These are phyloP conservation scores for Eurypyga helias DNA, from an alignment of 2,113 vertebrate genomes.

Conservation along the genomic window DNA sequence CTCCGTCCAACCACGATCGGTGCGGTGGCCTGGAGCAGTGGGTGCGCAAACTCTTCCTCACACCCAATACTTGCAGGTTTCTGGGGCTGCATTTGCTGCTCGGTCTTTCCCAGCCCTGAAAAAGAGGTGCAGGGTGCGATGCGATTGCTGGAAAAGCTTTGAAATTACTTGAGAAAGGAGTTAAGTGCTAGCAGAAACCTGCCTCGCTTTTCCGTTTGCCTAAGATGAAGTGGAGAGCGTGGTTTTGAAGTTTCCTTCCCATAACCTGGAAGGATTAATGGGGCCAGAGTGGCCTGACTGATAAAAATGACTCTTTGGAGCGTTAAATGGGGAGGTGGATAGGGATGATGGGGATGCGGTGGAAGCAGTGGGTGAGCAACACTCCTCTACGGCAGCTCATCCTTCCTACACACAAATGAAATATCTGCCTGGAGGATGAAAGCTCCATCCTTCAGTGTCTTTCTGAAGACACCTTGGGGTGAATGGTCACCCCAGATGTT, in stretches of 20 bases:
- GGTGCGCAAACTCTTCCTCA: accelerated
- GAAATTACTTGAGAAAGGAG: not conserved
- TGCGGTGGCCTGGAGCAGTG: accelerated
- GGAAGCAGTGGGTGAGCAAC: not conserved
- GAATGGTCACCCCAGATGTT: accelerated
- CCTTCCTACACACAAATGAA: not conserved
- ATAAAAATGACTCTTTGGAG: not conserved
- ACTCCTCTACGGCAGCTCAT: accelerated
- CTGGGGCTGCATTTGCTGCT: not conserved
- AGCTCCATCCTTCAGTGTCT: not conserved
- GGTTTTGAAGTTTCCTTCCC: not conserved
- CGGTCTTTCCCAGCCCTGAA: not conserved
- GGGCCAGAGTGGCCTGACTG: not conserved
- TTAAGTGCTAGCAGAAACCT: not conserved
- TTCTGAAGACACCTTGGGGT: not conserved
- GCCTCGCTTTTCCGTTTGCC: not conserved
- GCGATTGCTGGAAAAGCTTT: not conserved
- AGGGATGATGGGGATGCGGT: not conserved
- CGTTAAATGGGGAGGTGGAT: not conserved
- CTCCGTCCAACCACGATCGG: not conserved
- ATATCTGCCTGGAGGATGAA: not conserved
- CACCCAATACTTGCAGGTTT: too few species aligned
- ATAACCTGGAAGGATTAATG: not conserved
- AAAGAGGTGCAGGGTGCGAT: not conserved
- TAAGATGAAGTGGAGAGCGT: not conserved